Evolutionary conservation across 2,113 vertebrate genomes (phyloP).

Genomic region (Albula goreensis): DNA sequence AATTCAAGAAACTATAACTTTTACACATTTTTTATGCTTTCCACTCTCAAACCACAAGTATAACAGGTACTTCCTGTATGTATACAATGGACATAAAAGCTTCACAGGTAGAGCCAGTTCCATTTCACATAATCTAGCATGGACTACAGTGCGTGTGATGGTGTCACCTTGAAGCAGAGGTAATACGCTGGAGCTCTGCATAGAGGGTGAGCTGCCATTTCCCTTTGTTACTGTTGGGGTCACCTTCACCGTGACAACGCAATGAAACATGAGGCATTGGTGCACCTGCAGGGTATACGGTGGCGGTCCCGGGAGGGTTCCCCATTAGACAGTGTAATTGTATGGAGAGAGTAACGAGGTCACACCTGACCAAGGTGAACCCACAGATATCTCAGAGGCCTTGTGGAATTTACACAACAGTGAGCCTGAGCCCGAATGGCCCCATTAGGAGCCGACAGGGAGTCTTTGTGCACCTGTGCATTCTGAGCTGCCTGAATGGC

Average conservation of each 20-base stretch:
- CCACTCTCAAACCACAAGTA: too few species aligned
- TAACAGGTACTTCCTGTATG: too few species aligned
- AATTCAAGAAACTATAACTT: not conserved
- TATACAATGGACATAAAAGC: too few species aligned
- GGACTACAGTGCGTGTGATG: not conserved
- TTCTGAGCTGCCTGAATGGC: not conserved
- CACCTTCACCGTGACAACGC: not conserved
- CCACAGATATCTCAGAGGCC: not conserved
- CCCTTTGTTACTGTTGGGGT: not conserved
- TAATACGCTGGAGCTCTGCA: not conserved
- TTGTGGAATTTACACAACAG: not conserved
- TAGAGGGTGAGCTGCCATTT: not conserved
- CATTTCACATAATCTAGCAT: not conserved
- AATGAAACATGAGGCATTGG: not conserved
- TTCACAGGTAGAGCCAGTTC: too few species aligned
- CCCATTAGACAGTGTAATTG: not conserved
- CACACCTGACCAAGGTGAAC: not conserved
- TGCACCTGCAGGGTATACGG: not conserved
- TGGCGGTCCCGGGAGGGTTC: not conserved
- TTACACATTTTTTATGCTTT: too few species aligned
- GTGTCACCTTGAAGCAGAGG: slow-evolving; percentile 1
- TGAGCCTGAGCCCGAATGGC: not conserved
- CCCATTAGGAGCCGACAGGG: not conserved
- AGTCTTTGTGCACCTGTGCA: not conserved
- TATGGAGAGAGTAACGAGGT: not conserved